Conservation (phyloP, 2,113 vertebrate genomes). For the Rhynchopsitta pachyrhyncha region DNA sequence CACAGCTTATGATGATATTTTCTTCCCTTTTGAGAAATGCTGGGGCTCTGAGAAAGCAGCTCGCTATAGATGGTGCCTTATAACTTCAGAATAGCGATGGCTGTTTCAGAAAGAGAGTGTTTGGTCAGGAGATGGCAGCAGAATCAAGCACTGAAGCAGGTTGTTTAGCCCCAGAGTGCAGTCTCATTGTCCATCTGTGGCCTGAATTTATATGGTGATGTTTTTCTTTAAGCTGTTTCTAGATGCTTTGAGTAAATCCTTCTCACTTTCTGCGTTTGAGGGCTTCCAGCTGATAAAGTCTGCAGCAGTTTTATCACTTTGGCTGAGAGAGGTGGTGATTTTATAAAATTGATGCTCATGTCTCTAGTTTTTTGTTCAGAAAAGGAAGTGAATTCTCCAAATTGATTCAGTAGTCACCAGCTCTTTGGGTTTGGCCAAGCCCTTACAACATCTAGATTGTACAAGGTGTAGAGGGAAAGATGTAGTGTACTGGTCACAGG, state of each 20-base stretch:
- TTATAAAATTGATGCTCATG: background rate
- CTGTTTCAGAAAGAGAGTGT: background rate
- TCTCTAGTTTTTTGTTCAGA: background rate
- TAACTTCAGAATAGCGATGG: background rate
- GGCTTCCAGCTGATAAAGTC: background rate
- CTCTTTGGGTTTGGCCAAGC: background rate
- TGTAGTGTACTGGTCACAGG: background rate
- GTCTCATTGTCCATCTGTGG: background rate
- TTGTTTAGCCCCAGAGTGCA: background rate
- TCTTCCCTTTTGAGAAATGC: background rate
- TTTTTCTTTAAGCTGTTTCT: constrained; percentile 22
- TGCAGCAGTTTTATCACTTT: background rate
- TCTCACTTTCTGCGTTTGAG: background rate
- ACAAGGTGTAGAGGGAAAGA: background rate
- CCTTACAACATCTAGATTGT: background rate
- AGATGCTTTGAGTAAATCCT: background rate
- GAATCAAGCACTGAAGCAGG: background rate
- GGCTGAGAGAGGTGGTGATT: background rate
- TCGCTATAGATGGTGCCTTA: background rate
- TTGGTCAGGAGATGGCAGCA: constrained; percentile 57
- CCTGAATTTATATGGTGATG: background rate
- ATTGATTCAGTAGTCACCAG: background rate
- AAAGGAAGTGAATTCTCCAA: background rate
- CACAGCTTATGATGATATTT: background rate
- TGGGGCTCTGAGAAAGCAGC: background rate